Conservation (phyloP, 1,140 invertebrate genomes). For the Camponotus vicinus region DNA sequence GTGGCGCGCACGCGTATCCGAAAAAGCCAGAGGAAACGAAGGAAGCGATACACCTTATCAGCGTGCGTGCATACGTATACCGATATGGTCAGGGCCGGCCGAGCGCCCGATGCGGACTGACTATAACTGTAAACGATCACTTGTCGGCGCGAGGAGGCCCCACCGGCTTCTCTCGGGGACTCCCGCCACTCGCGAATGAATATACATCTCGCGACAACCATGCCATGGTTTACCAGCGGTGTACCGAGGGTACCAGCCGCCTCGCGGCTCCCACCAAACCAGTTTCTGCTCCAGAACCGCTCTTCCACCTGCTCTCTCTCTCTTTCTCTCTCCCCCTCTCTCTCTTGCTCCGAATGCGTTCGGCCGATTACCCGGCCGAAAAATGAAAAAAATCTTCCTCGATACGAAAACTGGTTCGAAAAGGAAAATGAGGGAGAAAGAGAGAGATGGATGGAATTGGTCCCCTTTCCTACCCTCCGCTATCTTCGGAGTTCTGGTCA, state of each 20-base stretch:
- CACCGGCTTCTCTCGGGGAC: constrained; percentile 59
- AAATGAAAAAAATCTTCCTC: constrained; percentile 15
- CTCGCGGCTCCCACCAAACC: constrained; percentile 64
- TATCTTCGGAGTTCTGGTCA: neutral
- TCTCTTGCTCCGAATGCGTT: constrained; percentile 26
- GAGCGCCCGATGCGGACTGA: constrained; percentile 86
- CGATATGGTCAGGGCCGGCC: constrained; percentile 82
- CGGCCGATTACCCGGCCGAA: constrained; percentile 34
- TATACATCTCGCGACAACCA: constrained; percentile 47
- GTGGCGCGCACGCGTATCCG: constrained; percentile 20
- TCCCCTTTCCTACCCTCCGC: neutral
- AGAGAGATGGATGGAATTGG: neutral
- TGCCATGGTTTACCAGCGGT: constrained; percentile 30
- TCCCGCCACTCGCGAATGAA: constrained; percentile 60
- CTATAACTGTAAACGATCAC: constrained; percentile 87
- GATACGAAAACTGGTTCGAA: constrained; percentile 2
- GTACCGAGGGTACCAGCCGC: constrained; percentile 46
- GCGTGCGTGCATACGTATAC: constrained; percentile 9
- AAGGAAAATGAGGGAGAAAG: neutral
- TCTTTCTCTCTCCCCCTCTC: constrained; percentile 5
- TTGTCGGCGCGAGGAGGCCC: constrained; percentile 79
- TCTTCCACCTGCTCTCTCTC: constrained; percentile 66
- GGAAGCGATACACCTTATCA: constrained; percentile 2
- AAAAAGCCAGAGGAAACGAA: constrained; percentile 12
- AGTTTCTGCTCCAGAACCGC: constrained; percentile 65